Base-by-base conservation (phyloP, 2,888 invertebrate species). In the Atethmia centrago region DNA sequence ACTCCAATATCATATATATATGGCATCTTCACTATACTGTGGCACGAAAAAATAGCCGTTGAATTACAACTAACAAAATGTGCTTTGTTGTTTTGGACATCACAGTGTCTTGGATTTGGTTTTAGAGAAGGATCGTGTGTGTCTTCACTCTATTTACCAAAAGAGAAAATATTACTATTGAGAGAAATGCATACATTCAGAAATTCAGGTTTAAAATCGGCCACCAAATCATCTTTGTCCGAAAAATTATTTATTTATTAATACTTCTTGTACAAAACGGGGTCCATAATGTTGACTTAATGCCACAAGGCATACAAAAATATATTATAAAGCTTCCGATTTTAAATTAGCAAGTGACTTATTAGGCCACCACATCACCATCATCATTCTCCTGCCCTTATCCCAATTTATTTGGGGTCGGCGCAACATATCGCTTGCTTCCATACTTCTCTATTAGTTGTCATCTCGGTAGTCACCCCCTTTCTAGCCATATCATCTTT, bases 1-100 rank as follows among this genome's bases (percentile, higher is more conserved):
- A 86, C 87, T 89, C 89, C 83, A 91, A 92, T 92, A 88, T 89
- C 92, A 87, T 89, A 90, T 88, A 86, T 89, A 90, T 90, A 86
- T 86, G 76, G 84, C 74, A 87, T 88, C 81, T 88, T 85, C 82
- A 78, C 82, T 83, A 75, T 77, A 75, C 75, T 80, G 74, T 79
- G 72, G 70, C 77, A 77, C 71, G 67, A 71, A 81, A n/a, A 80
- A 77, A 73, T 80, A 71, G 69, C 49, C 75, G 77, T 82, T 74
- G 71, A 78, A 74, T 65, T 64, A 12, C 28, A 45, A 49, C 31
- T 36, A 63, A 71, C 28, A 78, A 82, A 67, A 64, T 58, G 45
- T 45, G 65, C 71, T 76, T 82, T 80, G 53, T 80, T 71, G 75
- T 83, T 76, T 68, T 59, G 14, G 55, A 63, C 68, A 66, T 16